phyloP scores from a whole-genome alignment of 2,888 invertebrate species.

The Andrena minutula region DNA sequence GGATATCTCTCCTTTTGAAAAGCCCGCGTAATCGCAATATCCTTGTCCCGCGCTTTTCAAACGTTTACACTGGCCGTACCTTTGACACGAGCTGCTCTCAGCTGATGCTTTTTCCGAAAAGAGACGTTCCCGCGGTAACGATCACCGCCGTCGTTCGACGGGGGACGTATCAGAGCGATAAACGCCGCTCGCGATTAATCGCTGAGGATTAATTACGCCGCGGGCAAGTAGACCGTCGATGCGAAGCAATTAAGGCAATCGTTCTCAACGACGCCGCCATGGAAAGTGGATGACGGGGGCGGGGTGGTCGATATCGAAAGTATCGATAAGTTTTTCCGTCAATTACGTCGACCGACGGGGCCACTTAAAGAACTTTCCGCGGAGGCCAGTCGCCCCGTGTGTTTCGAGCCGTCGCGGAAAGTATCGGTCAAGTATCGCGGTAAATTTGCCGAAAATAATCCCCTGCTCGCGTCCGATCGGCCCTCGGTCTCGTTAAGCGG shows the following conservation, averaged over 20 bases:
- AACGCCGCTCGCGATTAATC: conserved; percentile 32
- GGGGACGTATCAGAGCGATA: conserved; percentile 8
- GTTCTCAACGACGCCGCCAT: conserved; percentile 33
- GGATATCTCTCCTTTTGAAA: conserved; percentile 10
- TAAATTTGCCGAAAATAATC: conserved; percentile 60
- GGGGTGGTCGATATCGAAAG: conserved; percentile 41
- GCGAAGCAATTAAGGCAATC: conserved; percentile 50
- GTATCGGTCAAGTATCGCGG: conserved; percentile 53
- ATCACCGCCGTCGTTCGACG: background rate
- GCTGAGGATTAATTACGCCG: conserved; percentile 45
- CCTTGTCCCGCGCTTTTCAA: background rate
- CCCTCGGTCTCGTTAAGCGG: conserved; percentile 42
- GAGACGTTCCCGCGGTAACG: background rate
- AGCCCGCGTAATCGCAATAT: conserved; percentile 10
- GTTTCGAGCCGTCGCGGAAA: conserved; percentile 18
- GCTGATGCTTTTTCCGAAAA: background rate
- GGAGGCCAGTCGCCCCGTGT: background rate
- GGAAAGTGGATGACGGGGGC: conserved; percentile 22
- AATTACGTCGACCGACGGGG: conserved; percentile 51
- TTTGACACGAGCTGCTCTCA: background rate
- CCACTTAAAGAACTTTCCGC: conserved; percentile 48
- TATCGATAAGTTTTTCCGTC: conserved; percentile 61
- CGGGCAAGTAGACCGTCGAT: conserved; percentile 27
- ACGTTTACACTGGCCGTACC: background rate
- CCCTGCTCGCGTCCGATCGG: background rate